Conservation (phyloP, 1,140 invertebrate species). For the Drosophila ironensis region DNA sequence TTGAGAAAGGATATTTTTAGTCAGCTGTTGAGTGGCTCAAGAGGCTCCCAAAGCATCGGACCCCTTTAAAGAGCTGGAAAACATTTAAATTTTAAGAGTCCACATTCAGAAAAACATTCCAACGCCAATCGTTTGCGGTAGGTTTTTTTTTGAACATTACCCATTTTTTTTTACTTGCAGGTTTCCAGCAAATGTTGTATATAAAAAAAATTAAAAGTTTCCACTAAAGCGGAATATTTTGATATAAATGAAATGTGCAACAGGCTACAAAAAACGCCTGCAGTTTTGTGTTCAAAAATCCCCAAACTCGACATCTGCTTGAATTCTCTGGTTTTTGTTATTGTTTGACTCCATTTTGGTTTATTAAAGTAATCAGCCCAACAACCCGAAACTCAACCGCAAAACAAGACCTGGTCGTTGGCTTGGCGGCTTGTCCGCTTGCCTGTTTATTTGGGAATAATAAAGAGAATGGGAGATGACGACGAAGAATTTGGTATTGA, state of each 20-base stretch:
- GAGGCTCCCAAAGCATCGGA: too few relatives aligned
- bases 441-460: slow-evolving; percentile 32
- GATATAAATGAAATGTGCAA: too few relatives aligned
- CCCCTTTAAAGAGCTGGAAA: not conserved
- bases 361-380: slow-evolving; percentile 47
- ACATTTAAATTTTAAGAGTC: not conserved
- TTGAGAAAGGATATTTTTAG: slow-evolving; percentile 5
- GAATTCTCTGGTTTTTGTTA: not conserved
- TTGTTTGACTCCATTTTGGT: slow-evolving; percentile 14
- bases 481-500: slow-evolving; percentile 22
- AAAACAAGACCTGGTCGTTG: slow-evolving; percentile 22
- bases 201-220: too few relatives aligned
- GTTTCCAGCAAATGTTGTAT: too few relatives aligned
- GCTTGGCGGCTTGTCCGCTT: slow-evolving; percentile 42
- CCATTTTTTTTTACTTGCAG: too few relatives aligned
- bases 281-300: not conserved
- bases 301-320: not conserved
- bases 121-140: too few relatives aligned
- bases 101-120: too few relatives aligned
- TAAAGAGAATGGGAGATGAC: not conserved
- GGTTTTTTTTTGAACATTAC: too few relatives aligned
- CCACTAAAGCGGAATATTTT: too few relatives aligned
- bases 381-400: slow-evolving; percentile 15
- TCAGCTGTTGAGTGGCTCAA: too few relatives aligned
- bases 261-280: too few relatives aligned